Evolutionary conservation across 2,888 invertebrate species (phyloP), one percentile per base, ranked within the genome.

Genomic region (Leptopilina drosophilae): DNA sequence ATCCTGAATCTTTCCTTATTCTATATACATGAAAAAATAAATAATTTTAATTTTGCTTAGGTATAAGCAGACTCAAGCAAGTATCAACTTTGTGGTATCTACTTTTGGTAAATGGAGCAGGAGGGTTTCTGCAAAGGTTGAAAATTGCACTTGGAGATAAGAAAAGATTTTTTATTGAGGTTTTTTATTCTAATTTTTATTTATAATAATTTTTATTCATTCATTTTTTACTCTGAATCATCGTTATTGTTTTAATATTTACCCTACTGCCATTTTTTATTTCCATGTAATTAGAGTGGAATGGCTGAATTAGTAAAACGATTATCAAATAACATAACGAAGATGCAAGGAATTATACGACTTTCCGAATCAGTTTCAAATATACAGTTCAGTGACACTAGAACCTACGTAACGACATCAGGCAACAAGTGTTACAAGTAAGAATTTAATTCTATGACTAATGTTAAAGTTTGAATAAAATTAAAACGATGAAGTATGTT

Each of bases 61-160:
- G 84, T 4, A 77, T 84, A 11, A 80, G 82, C 40, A 77, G 86
- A 59, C 81, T 88, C 42, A 40, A 85, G 6, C 77, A 85, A 15
- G 77, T 88, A 40, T 90, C 89, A 2, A 84, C 86, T 6, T 79
- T 89, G 7, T 89, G 89, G 88, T 85, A 87, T 12, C 46, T 90
- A 5, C 77, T 82, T 7, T 83, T 88, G 83, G 65, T 88, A 26
- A 83, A 85, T 64, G 86, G 87, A 15, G 86, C 88, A 6, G 86
- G 86, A 5, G 89, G 89, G 9, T 80, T 89, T 42, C 78, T 87
- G 4, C 81, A 83, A 46, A 86, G 88, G 79, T 81, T 89, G 5
- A 87, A 82, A 67, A 64, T 84, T 11, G 78, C 82, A 8, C 59
- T 88, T 7, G 86, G 86, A 8, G 86, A 85, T 66, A 77, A 81